Evolutionary conservation across 2,888 invertebrate species (phyloP), one percentile per base, ranked within the genome.

Genomic region (Meiosimyza decipiens): DNA sequence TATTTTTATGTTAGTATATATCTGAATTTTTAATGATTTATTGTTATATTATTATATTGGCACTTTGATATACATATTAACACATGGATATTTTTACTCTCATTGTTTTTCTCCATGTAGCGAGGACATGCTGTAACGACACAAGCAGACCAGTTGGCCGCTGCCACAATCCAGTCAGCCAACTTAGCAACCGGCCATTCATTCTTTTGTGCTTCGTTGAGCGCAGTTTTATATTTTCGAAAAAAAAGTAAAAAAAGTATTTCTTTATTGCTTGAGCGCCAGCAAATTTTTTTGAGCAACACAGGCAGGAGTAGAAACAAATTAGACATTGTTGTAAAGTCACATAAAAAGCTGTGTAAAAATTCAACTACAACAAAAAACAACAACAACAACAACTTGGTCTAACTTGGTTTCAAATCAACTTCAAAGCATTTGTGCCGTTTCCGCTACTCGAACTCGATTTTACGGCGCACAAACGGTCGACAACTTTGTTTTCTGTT

Each of bases 381-480:
- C n/a, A n/a, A 51, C 51, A 69, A 59, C 12, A 49, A 65, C 65
- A 65, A 65, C 28, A 50, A 18, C 28, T n/a, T n/a, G 28, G 33
- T 18, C n/a, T 11, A 66, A 22, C 51, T 22, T 12, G 22, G 52
- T 12, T 40, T 40, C 40, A 28, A 28, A 12, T 9, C 40, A 52
- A 66, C 71, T 51, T 71, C 66, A 66, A 71, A 71, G 71, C 66
- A 66, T 71, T 66, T 57, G 59, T 52, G 71, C 71, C 71, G 66
- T 71, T 71, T 71, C 71, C 71, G 71, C 28, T 71, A 50, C 55
- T 15, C 51, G 55, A 59, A 69, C 59, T 60, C 60, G 59, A 51
- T 60, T 66, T 60, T 28, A n/a, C 54, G 15, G 9, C 13, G 40
- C 9, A 9, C 40, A 40, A 40, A 40, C 40, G 40, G 40, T 40